These are phyloP conservation scores for Paguma larvata DNA, from an alignment of 2,797 vertebrate species.

Conservation along the genomic window DNA sequence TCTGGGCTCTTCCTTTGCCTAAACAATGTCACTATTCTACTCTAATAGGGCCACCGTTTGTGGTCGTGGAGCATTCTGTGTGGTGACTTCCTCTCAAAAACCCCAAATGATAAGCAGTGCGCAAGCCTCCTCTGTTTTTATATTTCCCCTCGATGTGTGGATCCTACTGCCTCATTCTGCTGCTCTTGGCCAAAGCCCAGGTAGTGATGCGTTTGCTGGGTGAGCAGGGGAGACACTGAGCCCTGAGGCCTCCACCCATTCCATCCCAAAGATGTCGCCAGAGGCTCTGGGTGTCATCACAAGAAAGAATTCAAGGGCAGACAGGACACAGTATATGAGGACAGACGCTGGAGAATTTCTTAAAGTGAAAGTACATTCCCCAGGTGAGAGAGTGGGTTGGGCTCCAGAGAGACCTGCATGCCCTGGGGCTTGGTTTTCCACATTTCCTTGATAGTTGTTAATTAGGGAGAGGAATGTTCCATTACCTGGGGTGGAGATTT, in stretches of 20 bases:
- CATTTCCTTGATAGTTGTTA: neutral
- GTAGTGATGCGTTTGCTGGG: neutral
- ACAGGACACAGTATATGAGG: neutral
- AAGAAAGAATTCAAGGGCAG: neutral
- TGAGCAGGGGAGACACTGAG: neutral
- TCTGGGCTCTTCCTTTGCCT: neutral
- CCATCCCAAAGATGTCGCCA: neutral
- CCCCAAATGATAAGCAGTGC: neutral
- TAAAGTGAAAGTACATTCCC: neutral
- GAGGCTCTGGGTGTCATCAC: neutral
- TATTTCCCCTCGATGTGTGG: no score
- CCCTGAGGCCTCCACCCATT: neutral
- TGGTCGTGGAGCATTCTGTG: no score
- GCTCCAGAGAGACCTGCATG: neutral
- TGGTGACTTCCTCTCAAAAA: neutral
- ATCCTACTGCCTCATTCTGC: rapidly evolving
- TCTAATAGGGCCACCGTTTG: neutral
- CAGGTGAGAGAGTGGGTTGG: neutral
- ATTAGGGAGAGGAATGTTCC: neutral
- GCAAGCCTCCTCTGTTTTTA: neutral
- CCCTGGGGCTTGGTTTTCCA: neutral
- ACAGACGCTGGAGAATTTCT: neutral
- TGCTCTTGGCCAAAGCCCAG: neutral
- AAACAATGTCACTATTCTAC: neutral
- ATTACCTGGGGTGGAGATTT: neutral